Base-by-base conservation (phyloP, 1,140 invertebrate species). In the Drosophila pallidifrons region DNA sequence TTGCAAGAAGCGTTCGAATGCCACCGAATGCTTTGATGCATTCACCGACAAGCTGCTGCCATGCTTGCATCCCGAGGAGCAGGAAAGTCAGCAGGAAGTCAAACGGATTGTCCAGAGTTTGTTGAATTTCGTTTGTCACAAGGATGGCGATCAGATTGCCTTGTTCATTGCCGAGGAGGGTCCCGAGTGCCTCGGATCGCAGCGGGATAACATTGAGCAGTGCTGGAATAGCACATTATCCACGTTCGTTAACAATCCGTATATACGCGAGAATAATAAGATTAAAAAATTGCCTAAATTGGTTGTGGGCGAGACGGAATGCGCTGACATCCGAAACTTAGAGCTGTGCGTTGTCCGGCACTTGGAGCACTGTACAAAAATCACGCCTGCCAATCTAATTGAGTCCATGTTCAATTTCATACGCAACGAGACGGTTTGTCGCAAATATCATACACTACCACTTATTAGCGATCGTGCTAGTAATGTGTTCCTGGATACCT, bases 71-170 rank as follows among this genome's bases (percentile, higher is more conserved):
- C 78, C 93, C 1, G 92, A 94, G 4, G 96, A 97, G 83, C 79
- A 77, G 28, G 69, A 91, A 8, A 79, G 82, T 10, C 74, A 86
- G 32, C 72, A 80, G 45, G 94, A 95, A 1, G 85, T 96, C 1
- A 92, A 94, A 59, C 95, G 95, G 71, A 94, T 97, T 15, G 94
- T 96, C 0, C 94, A 96, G 16, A 95, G 95, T 57, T 83, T 97
- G 0, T 90, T 95, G 0, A 94, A 95, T 57, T 97, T 97, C 80
- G 93, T 96, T 4, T 97, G 96, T 81, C 95, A 94, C 78, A 97
- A 96, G 80, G 96, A 97, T 78, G 96, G 96, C 5, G 96, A 97
- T 82, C 94, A 96, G 72, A 96, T 97, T 86, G 96, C 96, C 8
- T 93, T 97, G 73, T 97, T 97, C 77, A 96, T 97, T 65, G 95